phyloP scores from a whole-genome alignment of 1,140 invertebrate genomes.

The Mamestra configurata region DNA sequence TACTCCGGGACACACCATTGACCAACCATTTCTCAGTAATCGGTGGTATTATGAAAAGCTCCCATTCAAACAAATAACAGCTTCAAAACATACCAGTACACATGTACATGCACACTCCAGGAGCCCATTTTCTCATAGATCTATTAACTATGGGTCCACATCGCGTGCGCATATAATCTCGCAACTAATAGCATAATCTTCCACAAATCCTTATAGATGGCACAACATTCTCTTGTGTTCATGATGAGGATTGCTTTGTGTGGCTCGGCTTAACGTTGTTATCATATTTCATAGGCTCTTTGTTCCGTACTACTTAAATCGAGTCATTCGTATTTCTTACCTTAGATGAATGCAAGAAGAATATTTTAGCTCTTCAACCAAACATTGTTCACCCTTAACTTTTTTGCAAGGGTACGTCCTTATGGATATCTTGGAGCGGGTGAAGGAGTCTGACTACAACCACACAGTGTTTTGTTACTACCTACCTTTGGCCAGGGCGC shows the following conservation, averaged over 20 bases:
- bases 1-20: not conserved
- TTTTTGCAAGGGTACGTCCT: no score
- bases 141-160: constrained; percentile 19
- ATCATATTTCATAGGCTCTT: constrained; percentile 12
- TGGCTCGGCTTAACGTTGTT: constrained; percentile 1
- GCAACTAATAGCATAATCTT: constrained; percentile 38
- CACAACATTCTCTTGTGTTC: constrained; percentile 42
- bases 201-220: constrained; percentile 30
- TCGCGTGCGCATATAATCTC: constrained; percentile 35
- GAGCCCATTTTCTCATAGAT: constrained; percentile 28
- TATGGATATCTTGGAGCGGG: no score
- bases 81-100: not conserved
- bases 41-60: not conserved
- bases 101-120: not conserved
- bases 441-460: no score
- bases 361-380: no score
- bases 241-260: constrained; percentile 23
- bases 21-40: no score
- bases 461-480: no score
- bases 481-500: no score
- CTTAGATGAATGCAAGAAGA: not conserved
- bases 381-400: no score
- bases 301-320: not conserved
- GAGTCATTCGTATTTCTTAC: not conserved
- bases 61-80: not conserved